Conservation (phyloP, 2,888 invertebrate genomes). For the Lampropteryx suffumata region DNA sequence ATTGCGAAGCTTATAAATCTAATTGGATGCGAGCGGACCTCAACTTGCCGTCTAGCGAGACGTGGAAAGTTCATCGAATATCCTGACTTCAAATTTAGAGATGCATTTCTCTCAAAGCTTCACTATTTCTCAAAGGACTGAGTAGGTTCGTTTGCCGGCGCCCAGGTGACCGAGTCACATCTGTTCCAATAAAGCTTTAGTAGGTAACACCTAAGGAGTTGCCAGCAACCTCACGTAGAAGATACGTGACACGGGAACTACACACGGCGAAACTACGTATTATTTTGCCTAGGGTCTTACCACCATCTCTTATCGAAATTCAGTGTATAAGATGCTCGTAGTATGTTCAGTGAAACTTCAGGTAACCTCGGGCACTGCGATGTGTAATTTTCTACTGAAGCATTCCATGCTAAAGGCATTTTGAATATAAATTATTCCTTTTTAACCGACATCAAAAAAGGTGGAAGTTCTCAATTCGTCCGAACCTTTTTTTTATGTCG, state of each 20-base stretch:
- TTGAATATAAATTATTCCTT: too few species aligned
- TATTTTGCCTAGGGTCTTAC: slow-evolving; percentile 11
- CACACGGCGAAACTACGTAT: slow-evolving; percentile 10
- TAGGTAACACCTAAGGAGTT: slow-evolving; percentile 24
- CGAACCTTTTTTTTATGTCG: too few species aligned
- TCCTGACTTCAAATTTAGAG: not conserved
- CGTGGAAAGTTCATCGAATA: not conserved
- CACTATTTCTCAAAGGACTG: not conserved
- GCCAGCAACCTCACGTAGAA: slow-evolving; percentile 28
- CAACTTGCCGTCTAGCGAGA: too few species aligned
- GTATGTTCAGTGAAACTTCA: too few species aligned
- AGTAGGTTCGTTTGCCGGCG: slow-evolving; percentile 14
- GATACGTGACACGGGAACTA: slow-evolving; percentile 30
- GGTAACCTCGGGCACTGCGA: too few species aligned
- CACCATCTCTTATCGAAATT: not conserved
- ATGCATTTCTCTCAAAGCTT: not conserved
- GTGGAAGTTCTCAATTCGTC: too few species aligned
- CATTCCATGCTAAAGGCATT: too few species aligned
- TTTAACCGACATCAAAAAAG: too few species aligned
- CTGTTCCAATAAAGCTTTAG: slow-evolving; percentile 16
- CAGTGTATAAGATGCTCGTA: too few species aligned
- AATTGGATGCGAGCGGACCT: too few species aligned
- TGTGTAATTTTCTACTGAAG: too few species aligned
- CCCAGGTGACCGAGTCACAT: slow-evolving; percentile 16
- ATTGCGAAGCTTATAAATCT: too few species aligned